These are phyloP conservation scores for Euglossa dilemma DNA, from an alignment of 1,140 invertebrate genomes.

Conservation along the genomic window DNA sequence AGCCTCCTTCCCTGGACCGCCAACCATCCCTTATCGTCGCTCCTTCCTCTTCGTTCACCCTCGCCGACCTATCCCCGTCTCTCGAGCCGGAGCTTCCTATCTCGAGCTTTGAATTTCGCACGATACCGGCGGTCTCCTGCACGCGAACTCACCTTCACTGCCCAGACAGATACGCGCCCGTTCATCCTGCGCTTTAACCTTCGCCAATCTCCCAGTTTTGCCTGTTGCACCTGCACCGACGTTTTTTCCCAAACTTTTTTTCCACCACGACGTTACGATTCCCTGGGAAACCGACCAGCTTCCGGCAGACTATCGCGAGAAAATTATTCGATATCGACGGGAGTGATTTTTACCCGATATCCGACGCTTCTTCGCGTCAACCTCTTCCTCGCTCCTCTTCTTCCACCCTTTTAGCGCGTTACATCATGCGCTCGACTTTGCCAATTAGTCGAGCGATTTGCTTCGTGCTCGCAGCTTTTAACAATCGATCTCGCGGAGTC, in stretches of 20 bases:
- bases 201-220: neutral
- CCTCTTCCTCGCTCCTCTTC: neutral
- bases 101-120: constrained; percentile 8
- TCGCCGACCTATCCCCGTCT: neutral
- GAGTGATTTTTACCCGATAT: neutral
- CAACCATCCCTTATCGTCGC: constrained; percentile 14
- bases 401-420: neutral
- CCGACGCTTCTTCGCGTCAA: neutral
- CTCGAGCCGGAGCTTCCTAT: neutral
- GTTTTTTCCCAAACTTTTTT: neutral
- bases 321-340: neutral
- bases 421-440: neutral
- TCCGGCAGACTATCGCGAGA: too few relatives aligned
- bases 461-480: neutral
- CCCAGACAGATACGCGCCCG: neutral
- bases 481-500: neutral
- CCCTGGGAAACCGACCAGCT: too few relatives aligned
- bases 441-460: constrained; percentile 18
- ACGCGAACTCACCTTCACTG: neutral
- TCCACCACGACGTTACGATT: too few relatives aligned
- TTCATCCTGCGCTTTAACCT: neutral
- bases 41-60: neutral
- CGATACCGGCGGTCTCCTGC: neutral
- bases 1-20: neutral
- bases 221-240: neutral